Evolutionary conservation across 2,797 vertebrate species (phyloP).

Genomic region (Typhlichthys subterraneus): DNA sequence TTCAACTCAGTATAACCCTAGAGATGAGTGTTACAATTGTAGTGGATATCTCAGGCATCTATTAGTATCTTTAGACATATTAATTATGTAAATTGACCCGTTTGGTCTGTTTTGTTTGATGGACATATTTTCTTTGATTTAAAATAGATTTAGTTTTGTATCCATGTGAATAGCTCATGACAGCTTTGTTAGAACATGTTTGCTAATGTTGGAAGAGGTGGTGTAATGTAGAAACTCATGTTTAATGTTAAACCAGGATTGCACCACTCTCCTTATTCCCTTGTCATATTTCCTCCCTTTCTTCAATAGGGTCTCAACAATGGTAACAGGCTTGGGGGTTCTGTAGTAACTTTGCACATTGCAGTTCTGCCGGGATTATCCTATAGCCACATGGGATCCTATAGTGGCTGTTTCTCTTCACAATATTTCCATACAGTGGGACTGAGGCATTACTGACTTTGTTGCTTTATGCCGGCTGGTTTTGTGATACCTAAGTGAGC

Average conservation of each 20-base stretch:
- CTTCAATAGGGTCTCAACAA: constrained; percentile 86
- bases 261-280: constrained; percentile 26
- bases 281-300: constrained; percentile 76
- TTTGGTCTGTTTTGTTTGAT: constrained; percentile 7
- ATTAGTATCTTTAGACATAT: constrained; percentile 39
- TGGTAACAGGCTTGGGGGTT: constrained; percentile 86
- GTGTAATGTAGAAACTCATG: constrained; percentile 47
- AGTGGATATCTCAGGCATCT: constrained; percentile 61
- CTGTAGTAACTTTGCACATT: constrained; percentile 83
- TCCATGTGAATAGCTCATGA: constrained; percentile 44
- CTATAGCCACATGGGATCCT: constrained; percentile 84
- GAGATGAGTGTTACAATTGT: constrained; percentile 46
- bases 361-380: constrained; percentile 86
- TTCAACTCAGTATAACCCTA: constrained; percentile 37
- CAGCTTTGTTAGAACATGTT: constrained; percentile 42
- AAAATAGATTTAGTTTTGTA: constrained; percentile 58
- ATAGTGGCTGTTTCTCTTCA: constrained; percentile 81
- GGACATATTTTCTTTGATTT: constrained; percentile 42
- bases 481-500: constrained; percentile 37
- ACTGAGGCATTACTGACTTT: constrained; percentile 55
- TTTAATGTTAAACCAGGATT: constrained; percentile 64
- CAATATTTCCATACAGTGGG: constrained; percentile 75
- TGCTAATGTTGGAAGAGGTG: constrained; percentile 42
- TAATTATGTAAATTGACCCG: constrained; percentile 48
- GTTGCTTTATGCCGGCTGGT: constrained; percentile 36